Percentiles rank a stretch among this genome's conserved stretches.
Evolutionary conservation across 2,888 invertebrate species (phyloP).

Genomic region (Drosophila limbata): DNA sequence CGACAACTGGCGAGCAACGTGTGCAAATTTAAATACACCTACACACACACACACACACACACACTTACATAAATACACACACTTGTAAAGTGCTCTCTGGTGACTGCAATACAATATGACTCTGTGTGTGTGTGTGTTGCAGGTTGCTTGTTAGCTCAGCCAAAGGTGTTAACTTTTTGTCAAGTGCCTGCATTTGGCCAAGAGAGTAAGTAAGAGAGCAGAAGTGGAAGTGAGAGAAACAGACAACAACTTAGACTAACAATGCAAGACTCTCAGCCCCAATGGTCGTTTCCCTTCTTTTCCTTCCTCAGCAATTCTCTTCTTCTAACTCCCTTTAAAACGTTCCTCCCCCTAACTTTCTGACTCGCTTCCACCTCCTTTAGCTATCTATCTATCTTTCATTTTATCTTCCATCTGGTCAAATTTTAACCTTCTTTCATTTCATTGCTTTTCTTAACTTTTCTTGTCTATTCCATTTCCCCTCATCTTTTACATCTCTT

Average conservation of each 20-base stretch:
- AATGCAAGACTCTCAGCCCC: constrained; percentile 38
- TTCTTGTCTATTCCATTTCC: not conserved
- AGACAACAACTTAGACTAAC: constrained; percentile 21
- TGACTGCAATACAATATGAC: constrained; percentile 45
- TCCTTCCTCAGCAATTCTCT: not conserved
- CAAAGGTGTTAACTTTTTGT: constrained; percentile 58
- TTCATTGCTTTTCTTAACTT: not conserved
- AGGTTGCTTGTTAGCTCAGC: constrained; percentile 56
- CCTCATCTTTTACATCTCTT: not conserved
- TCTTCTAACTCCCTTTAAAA: no score
- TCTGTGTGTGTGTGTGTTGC: constrained; percentile 27
- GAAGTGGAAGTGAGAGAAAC: not conserved
- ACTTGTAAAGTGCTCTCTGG: constrained; percentile 66
- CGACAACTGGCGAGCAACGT: constrained; percentile 51
- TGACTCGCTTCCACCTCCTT: not conserved
- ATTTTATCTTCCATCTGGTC: not conserved
- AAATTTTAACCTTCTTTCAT: not conserved
- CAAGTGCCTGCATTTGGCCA: constrained; percentile 40
- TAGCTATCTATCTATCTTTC: not conserved
- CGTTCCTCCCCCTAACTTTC: no score
- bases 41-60: constrained; percentile 26
- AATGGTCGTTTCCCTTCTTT: constrained; percentile 14
- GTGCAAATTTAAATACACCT: constrained; percentile 44
- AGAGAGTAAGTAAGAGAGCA: not conserved
- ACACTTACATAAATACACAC: constrained; percentile 25